Base-by-base conservation (phyloP, 2,113 vertebrate genomes). In the Cephalopholis sonnerati region DNA sequence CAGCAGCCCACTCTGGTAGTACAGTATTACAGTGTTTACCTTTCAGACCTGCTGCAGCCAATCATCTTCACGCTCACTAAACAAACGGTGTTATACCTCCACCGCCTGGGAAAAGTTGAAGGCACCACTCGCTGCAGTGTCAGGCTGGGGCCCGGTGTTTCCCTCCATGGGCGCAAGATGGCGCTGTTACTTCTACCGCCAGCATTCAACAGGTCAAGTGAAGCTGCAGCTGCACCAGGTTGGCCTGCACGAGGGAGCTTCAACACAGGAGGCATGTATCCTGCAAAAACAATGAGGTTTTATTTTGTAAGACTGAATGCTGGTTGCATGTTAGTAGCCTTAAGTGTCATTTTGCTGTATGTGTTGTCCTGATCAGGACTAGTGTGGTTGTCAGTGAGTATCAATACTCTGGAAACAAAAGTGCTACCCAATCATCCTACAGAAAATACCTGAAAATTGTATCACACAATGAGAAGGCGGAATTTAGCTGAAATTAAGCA, bases 121-220 rank as follows among this genome's bases (percentile, higher is more conserved):
- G 18, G 25, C 22, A 1, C 25, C 1, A 18, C 44, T 39, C 0
- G 4, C 15, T 59, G 25, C 20, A n/a, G 25, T 3, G 63, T 27
- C n/a, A 20, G 9, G 3, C 41, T 11, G 3, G 22, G 1, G 20
- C 2, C 2, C 27, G 55, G 0, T 4, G 7, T 59, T 77, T 71
- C 12, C 27, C 9, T 51, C 10, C 7, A 0, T 0, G 53, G 24
- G 0, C 92, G 83, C 78, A 36, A 79, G 92, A 53, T 90, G 86
- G 74, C 86, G 87, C 75, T 57, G 71, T 66, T 61, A 68, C 67
- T 25, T 24, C 39, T 74, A 13, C 9, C 57, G 50, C 39, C 17
- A 22, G 25, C 58, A 54, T 25, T 77, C 88, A 90, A 92, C 90
- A 90, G 82, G 90, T 90, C 57, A 44, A 4, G 1, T 2, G 32